These are phyloP conservation scores for Acronicta leporina DNA, from an alignment of 2,888 invertebrate genomes.

Conservation along the genomic window DNA sequence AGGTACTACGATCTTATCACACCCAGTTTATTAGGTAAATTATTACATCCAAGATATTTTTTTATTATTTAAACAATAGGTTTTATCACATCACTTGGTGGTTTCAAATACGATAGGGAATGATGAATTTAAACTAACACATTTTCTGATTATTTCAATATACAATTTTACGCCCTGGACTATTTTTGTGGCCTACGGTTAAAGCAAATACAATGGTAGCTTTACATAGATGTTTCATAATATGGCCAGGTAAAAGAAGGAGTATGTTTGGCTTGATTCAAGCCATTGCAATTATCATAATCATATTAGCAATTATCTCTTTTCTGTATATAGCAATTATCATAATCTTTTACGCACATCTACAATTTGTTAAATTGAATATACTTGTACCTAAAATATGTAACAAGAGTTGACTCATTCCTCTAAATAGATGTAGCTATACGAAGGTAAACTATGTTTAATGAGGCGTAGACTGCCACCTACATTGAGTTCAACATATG, in stretches of 20 bases:
- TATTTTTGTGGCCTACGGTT: not conserved
- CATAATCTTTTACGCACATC: not conserved
- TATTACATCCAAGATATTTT: not conserved
- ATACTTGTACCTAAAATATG: not conserved
- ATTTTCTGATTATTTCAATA: too few species aligned
- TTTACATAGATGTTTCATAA: too few species aligned
- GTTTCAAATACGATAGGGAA: too few species aligned
- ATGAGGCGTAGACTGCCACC: not conserved
- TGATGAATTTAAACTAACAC: too few species aligned
- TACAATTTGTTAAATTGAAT: slow-evolving; percentile 13
- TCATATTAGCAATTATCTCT: too few species aligned
- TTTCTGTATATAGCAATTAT: too few species aligned
- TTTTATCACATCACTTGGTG: not conserved
- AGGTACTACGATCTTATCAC: not conserved
- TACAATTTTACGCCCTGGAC: too few species aligned
- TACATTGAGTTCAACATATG: too few species aligned
- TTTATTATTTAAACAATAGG: not conserved
- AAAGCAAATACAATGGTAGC: too few species aligned
- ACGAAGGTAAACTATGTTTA: not conserved
- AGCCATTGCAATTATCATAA: too few species aligned
- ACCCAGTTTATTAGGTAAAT: slow-evolving; percentile 9
- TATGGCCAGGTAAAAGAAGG: too few species aligned
- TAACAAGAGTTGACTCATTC: slow-evolving; percentile 27
- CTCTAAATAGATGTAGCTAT: slow-evolving; percentile 16
- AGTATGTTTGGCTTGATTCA: too few species aligned